Conservation (phyloP, 2,113 vertebrate species). For the Ictalurus punctatus region DNA sequence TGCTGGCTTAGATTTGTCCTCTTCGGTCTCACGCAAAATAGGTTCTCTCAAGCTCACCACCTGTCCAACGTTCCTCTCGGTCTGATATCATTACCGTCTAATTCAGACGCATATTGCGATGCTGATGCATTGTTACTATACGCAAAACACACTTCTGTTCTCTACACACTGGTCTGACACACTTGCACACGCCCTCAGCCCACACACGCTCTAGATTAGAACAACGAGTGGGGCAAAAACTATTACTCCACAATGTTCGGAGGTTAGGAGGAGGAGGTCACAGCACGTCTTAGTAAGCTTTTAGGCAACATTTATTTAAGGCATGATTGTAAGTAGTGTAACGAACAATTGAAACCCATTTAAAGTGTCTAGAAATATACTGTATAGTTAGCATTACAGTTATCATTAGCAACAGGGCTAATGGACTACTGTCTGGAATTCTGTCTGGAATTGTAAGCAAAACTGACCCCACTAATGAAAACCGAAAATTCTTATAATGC, state of each 20-base stretch:
- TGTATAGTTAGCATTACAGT: not conserved
- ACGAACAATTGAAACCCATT: not conserved
- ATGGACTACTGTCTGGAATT: not conserved
- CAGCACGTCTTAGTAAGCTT: not conserved
- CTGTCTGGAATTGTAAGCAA: not conserved
- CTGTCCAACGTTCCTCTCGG: not conserved
- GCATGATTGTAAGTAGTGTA: not conserved
- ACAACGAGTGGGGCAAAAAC: not conserved
- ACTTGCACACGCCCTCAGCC: conserved; percentile 17
- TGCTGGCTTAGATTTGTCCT: conserved; percentile 7
- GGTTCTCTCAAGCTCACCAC: not conserved
- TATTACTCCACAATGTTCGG: not conserved
- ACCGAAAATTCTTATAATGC: not conserved
- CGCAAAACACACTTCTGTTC: not conserved
- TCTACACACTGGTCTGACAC: not conserved
- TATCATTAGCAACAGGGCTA: not conserved
- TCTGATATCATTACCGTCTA: not conserved
- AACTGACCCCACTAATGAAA: not conserved
- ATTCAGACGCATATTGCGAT: not conserved
- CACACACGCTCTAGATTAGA: not conserved
- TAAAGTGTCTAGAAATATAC: not conserved
- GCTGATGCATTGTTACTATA: not conserved
- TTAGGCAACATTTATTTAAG: not conserved
- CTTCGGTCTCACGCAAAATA: conserved; percentile 1
- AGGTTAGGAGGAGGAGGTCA: not conserved